A percentile compares a stretch with the other conserved stretches of the same genome.
phyloP scores from a whole-genome alignment of 2,113 vertebrate genomes.

The Pipa parva region DNA sequence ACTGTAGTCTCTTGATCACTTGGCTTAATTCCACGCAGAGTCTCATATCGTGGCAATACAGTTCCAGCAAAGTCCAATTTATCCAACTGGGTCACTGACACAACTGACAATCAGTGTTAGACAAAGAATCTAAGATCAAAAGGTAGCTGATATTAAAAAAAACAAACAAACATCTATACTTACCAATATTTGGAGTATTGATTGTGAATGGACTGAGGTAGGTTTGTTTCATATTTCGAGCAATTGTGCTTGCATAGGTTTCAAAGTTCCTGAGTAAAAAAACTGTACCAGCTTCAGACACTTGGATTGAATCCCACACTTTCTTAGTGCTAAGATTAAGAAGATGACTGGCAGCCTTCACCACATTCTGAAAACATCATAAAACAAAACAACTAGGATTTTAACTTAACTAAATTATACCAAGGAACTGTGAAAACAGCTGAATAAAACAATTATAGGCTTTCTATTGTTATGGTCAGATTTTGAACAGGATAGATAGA shows the following conservation, averaged over 20 bases:
- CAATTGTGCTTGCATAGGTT: conserved; percentile 85
- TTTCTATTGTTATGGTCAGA: too few species aligned
- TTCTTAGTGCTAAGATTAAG: conserved; percentile 72
- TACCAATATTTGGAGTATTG: conserved; percentile 89
- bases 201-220: conserved; percentile 96
- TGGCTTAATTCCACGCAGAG: conserved; percentile 73
- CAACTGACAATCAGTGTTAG: conserved; percentile 56
- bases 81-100: conserved; percentile 86
- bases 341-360: conserved; percentile 84
- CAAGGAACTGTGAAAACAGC: too few species aligned
- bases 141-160: neutral
- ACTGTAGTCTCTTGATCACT: conserved; percentile 77
- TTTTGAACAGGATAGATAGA: too few species aligned
- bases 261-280: conserved; percentile 80
- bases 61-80: conserved; percentile 79
- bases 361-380: conserved; percentile 84
- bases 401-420: too few species aligned
- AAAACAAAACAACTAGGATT: too few species aligned
- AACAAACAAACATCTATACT: conserved; percentile 34
- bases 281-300: conserved; percentile 82
- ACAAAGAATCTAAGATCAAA: too few species aligned
- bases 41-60: conserved; percentile 80
- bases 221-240: conserved; percentile 93
- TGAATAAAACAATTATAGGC: too few species aligned
- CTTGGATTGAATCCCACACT: conserved; percentile 94